Conservation (phyloP, 2,797 vertebrate species). For the Pempheris klunzingeri region DNA sequence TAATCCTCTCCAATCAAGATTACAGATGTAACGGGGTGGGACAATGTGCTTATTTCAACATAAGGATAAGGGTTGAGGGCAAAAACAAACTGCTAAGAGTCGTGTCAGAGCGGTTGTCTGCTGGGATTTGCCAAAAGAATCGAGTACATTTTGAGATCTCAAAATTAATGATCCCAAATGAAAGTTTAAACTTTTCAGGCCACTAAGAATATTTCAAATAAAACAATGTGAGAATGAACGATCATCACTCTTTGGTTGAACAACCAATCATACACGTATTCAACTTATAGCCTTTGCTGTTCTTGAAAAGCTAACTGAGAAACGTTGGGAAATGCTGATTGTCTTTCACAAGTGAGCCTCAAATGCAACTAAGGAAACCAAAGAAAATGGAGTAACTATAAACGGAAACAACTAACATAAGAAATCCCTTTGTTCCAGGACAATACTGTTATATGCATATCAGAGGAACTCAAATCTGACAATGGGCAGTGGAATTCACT, state of each 20-base stretch:
- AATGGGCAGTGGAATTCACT: constrained; percentile 38
- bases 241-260: background rate
- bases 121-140: background rate
- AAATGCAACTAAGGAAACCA: background rate
- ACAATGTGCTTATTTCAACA: constrained; percentile 49
- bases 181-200: background rate
- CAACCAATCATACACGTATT: background rate
- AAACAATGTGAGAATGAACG: background rate
- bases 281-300: background rate
- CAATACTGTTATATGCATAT: constrained; percentile 37
- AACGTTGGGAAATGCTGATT: background rate
- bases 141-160: background rate
- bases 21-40: constrained; percentile 47
- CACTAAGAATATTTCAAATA: background rate
- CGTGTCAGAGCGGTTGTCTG: background rate
- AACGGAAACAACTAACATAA: constrained; percentile 39
- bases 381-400: constrained; percentile 13
- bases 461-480: constrained; percentile 47
- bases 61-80: background rate
- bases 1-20: constrained; percentile 65
- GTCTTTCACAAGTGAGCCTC: background rate
- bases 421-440: constrained; percentile 46
- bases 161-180: background rate
- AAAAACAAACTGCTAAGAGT: constrained; percentile 37
- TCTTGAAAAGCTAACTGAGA: background rate